phyloP scores from a whole-genome alignment of 2,113 vertebrate species.

The Axis porcinus region DNA sequence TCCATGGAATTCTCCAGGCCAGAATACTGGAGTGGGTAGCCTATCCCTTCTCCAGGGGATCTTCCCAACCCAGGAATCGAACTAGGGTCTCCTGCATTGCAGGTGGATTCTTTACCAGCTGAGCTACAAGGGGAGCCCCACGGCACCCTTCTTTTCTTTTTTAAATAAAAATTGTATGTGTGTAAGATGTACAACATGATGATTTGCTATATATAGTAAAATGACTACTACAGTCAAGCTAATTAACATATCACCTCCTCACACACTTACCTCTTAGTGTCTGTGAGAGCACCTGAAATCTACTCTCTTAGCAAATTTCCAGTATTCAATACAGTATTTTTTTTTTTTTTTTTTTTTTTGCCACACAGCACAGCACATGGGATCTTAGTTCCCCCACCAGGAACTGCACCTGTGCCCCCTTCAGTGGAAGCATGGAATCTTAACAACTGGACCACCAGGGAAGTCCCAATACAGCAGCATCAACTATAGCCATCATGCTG shows the following conservation, averaged over 20 bases:
- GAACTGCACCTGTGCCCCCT: background rate
- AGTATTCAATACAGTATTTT: background rate
- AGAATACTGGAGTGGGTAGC: background rate
- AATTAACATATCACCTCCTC: background rate
- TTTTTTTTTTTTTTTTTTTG: background rate
- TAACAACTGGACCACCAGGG: background rate
- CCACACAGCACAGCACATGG: background rate
- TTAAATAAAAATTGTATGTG: background rate
- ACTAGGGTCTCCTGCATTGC: background rate
- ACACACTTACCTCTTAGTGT: background rate
- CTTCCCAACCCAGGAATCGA: background rate
- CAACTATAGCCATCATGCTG: background rate
- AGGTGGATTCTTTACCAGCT: background rate
- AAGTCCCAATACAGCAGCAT: background rate
- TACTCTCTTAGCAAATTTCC: background rate
- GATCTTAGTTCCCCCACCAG: background rate
- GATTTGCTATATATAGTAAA: background rate
- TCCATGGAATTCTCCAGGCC: background rate
- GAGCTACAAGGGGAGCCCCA: background rate
- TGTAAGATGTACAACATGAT: background rate
- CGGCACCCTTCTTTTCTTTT: background rate
- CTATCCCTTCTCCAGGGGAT: background rate
- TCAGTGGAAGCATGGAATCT: background rate
- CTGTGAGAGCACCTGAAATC: background rate
- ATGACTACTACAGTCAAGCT: background rate